Evolutionary conservation across 2,888 invertebrate genomes (phyloP).

Genomic region (Candidula unifasciata): DNA sequence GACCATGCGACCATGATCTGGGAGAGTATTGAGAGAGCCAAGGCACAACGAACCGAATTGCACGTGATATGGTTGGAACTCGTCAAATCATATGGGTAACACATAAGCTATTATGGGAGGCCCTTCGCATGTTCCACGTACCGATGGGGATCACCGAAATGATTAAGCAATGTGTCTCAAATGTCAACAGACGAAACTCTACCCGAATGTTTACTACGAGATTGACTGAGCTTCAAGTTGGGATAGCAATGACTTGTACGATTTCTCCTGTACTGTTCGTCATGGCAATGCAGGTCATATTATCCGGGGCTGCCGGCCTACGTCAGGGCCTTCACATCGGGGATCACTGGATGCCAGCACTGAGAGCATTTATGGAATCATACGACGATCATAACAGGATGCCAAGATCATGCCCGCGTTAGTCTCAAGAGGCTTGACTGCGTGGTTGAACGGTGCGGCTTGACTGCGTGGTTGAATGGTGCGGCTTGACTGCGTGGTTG

Average conservation of each 20-base stretch:
- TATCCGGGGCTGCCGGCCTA: neutral
- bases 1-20: too few relatives aligned
- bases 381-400: neutral
- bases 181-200: slow-evolving; percentile 16
- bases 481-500: too few relatives aligned
- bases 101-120: too few relatives aligned
- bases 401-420: neutral
- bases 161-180: slow-evolving; percentile 26
- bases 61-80: too few relatives aligned
- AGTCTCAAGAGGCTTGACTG: too few relatives aligned
- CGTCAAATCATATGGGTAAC: too few relatives aligned
- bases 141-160: neutral
- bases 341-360: too few relatives aligned
- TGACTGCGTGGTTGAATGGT: too few relatives aligned
- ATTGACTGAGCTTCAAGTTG: slow-evolving; percentile 27
- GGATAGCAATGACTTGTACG: slow-evolving; percentile 31
- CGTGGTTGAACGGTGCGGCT: too few relatives aligned
- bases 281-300: slow-evolving; percentile 25
- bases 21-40: too few relatives aligned
- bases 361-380: too few relatives aligned
- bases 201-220: slow-evolving; percentile 13
- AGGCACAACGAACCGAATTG: too few relatives aligned
- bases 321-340: neutral
- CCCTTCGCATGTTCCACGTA: slow-evolving; percentile 5
- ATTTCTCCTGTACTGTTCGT: slow-evolving; percentile 34